Evolutionary conservation across 1,140 invertebrate species (phyloP), one percentile per base, ranked within the genome.

Genomic region (Geopemphigus sp.): DNA sequence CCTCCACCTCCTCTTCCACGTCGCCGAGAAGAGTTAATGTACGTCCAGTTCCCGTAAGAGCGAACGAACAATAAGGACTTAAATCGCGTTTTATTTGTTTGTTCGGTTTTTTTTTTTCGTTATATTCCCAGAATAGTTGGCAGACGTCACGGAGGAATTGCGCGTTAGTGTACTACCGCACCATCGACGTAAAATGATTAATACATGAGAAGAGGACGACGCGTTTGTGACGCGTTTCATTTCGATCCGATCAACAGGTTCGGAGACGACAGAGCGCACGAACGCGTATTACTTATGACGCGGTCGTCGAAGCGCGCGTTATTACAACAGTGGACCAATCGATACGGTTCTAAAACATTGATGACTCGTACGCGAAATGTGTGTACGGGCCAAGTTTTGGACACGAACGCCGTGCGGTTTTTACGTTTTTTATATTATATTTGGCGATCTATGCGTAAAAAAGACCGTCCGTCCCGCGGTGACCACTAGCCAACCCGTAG

Each of bases 131-230:
- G 66, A 68, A 68, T 32, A 19, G n/a, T 72, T 72, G 24, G 50
- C 68, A 72, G 50, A 72, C 26, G 68, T 29, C 50, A 15, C 22
- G 22, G 29, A 63, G 24, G 66, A 26, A 53, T 22, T 1, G 22
- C 47, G 32, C 19, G 47, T 22, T 19, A 22, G n/a, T 19, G 47
- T 32, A 15, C 39, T 47, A 39, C 32, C n/a, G 39, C 24, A 24
- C 32, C 61, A 29, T 47, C 24, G 50, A 72, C 11, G 50, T 72
- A 72, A 54, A 72, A 72, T 72, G 68, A 72, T 72, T 72, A 72
- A 72, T 72, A 53, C 68, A 72, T 72, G 61, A 63, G 68, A 8
- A 12, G 19, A 15, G 26, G 59, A 63, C 5, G 19, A 15, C 64
- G 64, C 50, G 64, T 22, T 68, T 68, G 50, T 68, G 64, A 39